Conservation (phyloP, 2,797 vertebrate species). For the Gymnoscopelus braueri region DNA sequence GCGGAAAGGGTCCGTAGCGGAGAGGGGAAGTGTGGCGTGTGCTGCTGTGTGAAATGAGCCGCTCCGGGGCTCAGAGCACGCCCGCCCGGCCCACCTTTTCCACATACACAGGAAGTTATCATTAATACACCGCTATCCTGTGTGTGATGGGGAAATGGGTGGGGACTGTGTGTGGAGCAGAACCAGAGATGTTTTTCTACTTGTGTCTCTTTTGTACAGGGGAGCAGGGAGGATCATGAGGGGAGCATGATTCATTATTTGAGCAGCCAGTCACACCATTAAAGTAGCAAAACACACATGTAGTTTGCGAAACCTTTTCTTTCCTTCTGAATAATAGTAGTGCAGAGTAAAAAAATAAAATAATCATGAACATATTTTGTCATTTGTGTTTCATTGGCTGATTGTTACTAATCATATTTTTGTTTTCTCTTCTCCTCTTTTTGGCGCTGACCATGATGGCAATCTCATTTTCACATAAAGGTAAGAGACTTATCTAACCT, state of each 20-base stretch:
- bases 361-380: too few relatives aligned
- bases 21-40: constrained; percentile 49
- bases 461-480: constrained; percentile 20
- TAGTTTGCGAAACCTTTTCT: too few relatives aligned
- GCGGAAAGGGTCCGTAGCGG: constrained; percentile 32
- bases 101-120: constrained; percentile 50
- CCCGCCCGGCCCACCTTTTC: constrained; percentile 25
- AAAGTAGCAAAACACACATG: background rate
- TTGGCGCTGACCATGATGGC: constrained; percentile 2
- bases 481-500: constrained; percentile 23
- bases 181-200: background rate
- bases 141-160: background rate
- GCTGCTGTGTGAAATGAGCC: constrained; percentile 22
- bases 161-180: background rate
- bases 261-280: background rate
- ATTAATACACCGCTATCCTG: constrained; percentile 38
- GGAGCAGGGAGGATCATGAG: constrained; percentile 3
- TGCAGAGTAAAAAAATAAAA: too few relatives aligned
- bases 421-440: background rate
- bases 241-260: constrained; percentile 10
- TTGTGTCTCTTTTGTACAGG: background rate
- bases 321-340: too few relatives aligned
- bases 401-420: background rate
- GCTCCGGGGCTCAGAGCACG: constrained; percentile 18
- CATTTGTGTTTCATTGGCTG: too few relatives aligned